These are phyloP conservation scores for Eclectus roratus DNA, from an alignment of 2,113 vertebrate genomes.

Conservation along the genomic window DNA sequence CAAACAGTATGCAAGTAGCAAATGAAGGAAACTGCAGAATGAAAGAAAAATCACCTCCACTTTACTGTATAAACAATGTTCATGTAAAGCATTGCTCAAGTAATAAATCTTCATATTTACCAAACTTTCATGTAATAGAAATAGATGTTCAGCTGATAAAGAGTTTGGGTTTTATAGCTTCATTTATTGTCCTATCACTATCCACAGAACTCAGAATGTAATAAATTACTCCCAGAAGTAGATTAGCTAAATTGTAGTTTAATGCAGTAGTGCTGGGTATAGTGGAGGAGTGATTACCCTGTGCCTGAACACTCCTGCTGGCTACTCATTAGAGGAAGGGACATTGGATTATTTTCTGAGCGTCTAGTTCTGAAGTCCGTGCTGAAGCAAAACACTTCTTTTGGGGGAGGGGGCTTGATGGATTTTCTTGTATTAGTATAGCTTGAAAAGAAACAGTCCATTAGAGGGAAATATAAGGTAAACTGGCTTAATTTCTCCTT, in stretches of 20 bases:
- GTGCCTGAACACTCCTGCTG: not conserved
- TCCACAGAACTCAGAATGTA: not conserved
- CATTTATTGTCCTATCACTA: conserved; percentile 8
- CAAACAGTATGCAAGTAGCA: not conserved
- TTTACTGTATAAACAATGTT: not conserved
- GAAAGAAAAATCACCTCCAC: conserved; percentile 25
- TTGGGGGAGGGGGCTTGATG: fast-evolving
- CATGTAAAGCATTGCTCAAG: not conserved
- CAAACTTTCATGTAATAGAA: not conserved
- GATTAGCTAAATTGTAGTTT: conserved; percentile 38
- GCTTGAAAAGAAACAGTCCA: not conserved
- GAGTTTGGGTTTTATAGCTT: not conserved
- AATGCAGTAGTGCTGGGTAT: not conserved
- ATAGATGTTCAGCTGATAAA: conserved; percentile 23
- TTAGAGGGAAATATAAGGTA: not conserved
- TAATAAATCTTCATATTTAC: conserved; percentile 33
- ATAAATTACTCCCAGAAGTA: conserved; percentile 27
- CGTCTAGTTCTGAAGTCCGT: not conserved
- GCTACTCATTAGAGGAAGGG: not conserved
- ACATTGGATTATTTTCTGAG: conserved; percentile 5
- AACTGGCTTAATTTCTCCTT: not conserved
- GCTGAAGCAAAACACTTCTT: not conserved
- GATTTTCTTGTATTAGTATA: not conserved
- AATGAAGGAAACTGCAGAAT: not conserved
- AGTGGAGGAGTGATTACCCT: not conserved